Evolutionary conservation across 2,797 vertebrate genomes (phyloP).

Genomic region (Myotis daubentonii): DNA sequence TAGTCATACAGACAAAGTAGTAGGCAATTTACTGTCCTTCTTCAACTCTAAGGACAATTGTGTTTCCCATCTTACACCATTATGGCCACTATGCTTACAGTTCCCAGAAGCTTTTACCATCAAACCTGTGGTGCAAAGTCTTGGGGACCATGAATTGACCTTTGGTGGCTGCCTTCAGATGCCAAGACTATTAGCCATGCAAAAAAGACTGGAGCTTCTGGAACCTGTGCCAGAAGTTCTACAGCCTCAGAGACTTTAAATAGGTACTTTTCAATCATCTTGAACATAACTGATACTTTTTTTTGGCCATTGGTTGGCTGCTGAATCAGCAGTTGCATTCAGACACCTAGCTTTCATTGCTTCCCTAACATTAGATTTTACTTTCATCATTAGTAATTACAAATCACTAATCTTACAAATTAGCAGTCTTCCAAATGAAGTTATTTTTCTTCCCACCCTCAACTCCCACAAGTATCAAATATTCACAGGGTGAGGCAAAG

Average conservation of each 20-base stretch:
- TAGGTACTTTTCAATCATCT: conserved; percentile 68
- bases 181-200: conserved; percentile 67
- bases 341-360: conserved; percentile 56
- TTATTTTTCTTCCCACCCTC: background rate
- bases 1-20: background rate
- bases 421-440: conserved; percentile 49
- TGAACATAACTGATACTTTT: conserved; percentile 39
- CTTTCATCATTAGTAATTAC: conserved; percentile 58
- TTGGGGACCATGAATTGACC: background rate
- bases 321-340: conserved; percentile 62
- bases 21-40: background rate
- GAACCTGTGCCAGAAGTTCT: background rate
- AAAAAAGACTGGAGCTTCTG: conserved; percentile 58
- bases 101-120: background rate
- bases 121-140: background rate
- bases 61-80: background rate
- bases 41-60: background rate
- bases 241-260: conserved; percentile 30
- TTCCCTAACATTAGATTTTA: conserved; percentile 41
- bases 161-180: conserved; percentile 56
- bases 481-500: conserved; percentile 72
- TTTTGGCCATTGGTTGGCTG: background rate
- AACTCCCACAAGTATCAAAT: conserved; percentile 54
- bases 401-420: background rate
- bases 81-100: background rate